A percentile compares a stretch with the other conserved stretches of the same genome.
Conservation (phyloP, 2,797 vertebrate genomes). For the Poeciliopsis infans region DNA sequence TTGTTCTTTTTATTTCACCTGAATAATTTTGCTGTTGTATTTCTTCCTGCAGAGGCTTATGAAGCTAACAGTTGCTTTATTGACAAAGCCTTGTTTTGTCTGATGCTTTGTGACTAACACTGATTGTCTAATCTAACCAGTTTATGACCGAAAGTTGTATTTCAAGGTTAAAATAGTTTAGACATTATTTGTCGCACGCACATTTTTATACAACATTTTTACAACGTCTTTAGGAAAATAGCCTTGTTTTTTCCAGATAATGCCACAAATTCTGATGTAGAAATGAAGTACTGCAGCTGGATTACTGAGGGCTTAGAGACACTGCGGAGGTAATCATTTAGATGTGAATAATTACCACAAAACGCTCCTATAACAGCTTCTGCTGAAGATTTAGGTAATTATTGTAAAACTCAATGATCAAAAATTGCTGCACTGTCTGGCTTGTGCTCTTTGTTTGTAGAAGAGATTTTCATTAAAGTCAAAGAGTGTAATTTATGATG, state of each 20-base stretch:
- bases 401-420: conserved; percentile 66
- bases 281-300: conserved; percentile 40
- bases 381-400: conserved; percentile 73
- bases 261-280: conserved; percentile 53
- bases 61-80: conserved; percentile 49
- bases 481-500: conserved; percentile 22
- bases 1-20: conserved; percentile 19
- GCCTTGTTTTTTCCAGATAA: conserved; percentile 51
- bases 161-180: conserved; percentile 55
- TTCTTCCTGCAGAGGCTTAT: conserved; percentile 18
- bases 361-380: conserved; percentile 38
- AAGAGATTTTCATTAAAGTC: conserved; percentile 36
- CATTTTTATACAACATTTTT: conserved; percentile 1
- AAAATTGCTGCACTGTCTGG: conserved; percentile 54
- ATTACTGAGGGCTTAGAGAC: conserved; percentile 53
- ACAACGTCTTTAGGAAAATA: conserved; percentile 48
- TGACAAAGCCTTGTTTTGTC: conserved; percentile 44
- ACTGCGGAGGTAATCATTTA: conserved; percentile 56
- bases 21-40: conserved; percentile 36
- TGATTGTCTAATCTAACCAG: conserved; percentile 44
- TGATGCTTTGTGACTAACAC: conserved; percentile 44
- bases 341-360: conserved; percentile 64
- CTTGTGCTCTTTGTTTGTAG: conserved; percentile 36
- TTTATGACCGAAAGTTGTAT: conserved; percentile 61
- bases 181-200: conserved; percentile 40